Percentiles rank a stretch among this genome's conserved stretches.
Conservation (phyloP, 2,113 vertebrate species). For the Columbina picui region DNA sequence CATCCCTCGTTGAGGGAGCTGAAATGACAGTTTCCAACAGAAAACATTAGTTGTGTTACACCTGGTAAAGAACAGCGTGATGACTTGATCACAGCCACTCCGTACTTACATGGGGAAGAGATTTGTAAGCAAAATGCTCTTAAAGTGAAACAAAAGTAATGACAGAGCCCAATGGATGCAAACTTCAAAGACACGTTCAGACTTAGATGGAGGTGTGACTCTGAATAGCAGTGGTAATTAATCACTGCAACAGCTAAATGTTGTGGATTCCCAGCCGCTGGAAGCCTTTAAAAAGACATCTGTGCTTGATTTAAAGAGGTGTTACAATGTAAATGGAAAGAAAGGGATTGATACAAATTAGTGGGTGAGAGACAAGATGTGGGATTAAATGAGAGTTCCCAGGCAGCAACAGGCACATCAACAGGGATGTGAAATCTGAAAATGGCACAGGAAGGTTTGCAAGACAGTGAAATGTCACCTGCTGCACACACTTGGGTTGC, state of each 20-base stretch:
- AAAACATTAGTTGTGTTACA: neutral
- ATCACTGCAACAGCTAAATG: neutral
- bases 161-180: neutral
- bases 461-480: neutral
- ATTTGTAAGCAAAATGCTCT: neutral
- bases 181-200: neutral
- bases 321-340: neutral
- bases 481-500: neutral
- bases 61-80: neutral
- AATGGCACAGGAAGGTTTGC: neutral
- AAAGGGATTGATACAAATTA: conserved; percentile 29
- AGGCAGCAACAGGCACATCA: neutral
- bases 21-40: neutral
- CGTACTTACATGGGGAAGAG: neutral
- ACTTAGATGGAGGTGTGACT: neutral
- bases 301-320: neutral
- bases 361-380: neutral
- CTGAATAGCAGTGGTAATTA: conserved; percentile 14
- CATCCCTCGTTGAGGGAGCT: neutral
- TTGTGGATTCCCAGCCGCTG: neutral
- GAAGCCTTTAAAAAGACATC: neutral
- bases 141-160: neutral
- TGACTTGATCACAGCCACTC: neutral
- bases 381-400: neutral
- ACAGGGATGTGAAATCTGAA: neutral